phyloP scores from a whole-genome alignment of 2,797 vertebrate genomes.

The Galagoides demidoff region DNA sequence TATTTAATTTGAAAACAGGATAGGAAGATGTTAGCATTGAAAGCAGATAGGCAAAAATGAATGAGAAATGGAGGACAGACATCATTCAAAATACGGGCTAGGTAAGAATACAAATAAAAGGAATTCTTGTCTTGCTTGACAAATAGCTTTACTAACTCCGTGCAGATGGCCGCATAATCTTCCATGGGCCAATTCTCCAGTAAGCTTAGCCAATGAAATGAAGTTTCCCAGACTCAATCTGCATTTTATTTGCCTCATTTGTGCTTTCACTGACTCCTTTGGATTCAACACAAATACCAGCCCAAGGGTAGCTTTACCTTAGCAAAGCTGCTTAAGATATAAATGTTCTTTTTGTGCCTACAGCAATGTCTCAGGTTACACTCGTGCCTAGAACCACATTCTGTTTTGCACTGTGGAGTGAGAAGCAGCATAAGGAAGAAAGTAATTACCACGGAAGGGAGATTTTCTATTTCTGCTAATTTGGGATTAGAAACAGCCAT shows the following conservation, averaged over 20 bases:
- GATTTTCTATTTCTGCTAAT: conserved; percentile 48
- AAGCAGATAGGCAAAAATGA: conserved; percentile 14
- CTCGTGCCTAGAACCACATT: rapidly evolving
- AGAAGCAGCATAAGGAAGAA: neutral
- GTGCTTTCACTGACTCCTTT: neutral
- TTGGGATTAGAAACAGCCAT: conserved; percentile 13
- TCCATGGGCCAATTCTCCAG: neutral
- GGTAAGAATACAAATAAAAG: conserved; percentile 48
- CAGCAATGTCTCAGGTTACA: neutral
- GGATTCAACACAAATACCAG: neutral
- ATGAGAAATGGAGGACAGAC: conserved; percentile 36
- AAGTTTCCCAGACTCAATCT: neutral
- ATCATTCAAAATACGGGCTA: neutral
- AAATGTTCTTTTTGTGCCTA: neutral
- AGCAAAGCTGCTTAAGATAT: neutral
- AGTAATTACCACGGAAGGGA: neutral
- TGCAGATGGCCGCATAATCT: neutral
- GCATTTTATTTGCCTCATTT: conserved; percentile 52
- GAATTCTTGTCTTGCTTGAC: neutral
- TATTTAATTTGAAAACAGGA: conserved; percentile 67
- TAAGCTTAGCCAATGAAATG: neutral
- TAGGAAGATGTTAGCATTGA: conserved; percentile 48
- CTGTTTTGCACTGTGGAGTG: rapidly evolving
- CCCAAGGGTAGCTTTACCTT: neutral
- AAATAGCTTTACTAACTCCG: neutral